Evolutionary conservation across 2,797 vertebrate species (phyloP), one percentile per base, ranked within the genome.

Genomic region (Parotocinclus haroldoi): DNA sequence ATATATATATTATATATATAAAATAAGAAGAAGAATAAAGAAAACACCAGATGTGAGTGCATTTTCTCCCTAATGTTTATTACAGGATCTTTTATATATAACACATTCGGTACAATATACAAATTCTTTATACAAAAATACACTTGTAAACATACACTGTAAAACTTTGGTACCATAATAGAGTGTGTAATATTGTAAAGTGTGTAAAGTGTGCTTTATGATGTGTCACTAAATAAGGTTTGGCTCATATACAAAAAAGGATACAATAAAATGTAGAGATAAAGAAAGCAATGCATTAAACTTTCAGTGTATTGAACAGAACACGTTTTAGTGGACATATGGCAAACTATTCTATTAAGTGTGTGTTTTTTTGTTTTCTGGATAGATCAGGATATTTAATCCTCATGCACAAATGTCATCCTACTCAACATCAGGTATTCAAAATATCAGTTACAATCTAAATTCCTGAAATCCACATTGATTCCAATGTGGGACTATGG

Each of bases 91-190:
- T 72, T 69, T 49, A 42, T 63, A 66, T 66, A 74, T 61, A 39
- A 50, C 50, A 72, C 69, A 66, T 64, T 63, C 9, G 53, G 61
- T 70, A 58, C 62, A 86, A 71, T 73, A 86, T 87, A 86, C 62
- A 87, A 87, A 90, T 87, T 76, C 76, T 66, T 78, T 80, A 84
- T 87, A 84, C 72, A 88, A 88, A 90, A 88, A 89, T 87, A 91
- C 83, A 90, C 78, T 80, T 88, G 81, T 89, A 90, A 87, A 89
- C 84, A 79, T 88, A 85, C 81, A 49, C 74, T 58, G 48, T 79
- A 80, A 84, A 84, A 69, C 90, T 92, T 92, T 92, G 91, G 90
- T 91, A 91, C 85, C 85, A 63, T 88, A 87, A 82, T 78, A 27
- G 27, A 27, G 80, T 88, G 84, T 86, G 77, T 69, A 82, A 81